Evolutionary conservation across 2,888 invertebrate genomes (phyloP).

Genomic region (Trisateles emortualis): DNA sequence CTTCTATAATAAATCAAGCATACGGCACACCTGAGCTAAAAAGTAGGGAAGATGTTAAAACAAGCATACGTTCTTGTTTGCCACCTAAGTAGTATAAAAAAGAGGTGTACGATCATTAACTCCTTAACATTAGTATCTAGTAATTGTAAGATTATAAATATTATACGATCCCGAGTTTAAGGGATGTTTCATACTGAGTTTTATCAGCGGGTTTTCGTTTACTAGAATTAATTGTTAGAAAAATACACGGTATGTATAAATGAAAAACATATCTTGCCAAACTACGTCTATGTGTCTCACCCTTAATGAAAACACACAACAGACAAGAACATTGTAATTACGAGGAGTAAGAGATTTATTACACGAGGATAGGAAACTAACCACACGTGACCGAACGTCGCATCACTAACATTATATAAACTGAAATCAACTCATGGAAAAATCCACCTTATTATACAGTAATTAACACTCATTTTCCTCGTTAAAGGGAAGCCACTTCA

Average conservation of each 20-base stretch:
- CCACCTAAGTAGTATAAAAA: no score
- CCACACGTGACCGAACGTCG: slow-evolving; percentile 76
- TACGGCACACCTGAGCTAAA: no score
- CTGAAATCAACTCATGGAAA: slow-evolving; percentile 62
- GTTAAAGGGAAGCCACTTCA: slow-evolving; percentile 54
- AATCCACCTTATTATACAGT: slow-evolving; percentile 67
- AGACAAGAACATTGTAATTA: slow-evolving; percentile 86
- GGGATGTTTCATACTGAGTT: no score
- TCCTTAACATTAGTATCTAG: no score
- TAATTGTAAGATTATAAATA: no score
- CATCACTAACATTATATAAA: slow-evolving; percentile 59
- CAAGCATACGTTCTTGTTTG: no score
- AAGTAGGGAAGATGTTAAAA: no score
- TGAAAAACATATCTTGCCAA: slow-evolving; percentile 42
- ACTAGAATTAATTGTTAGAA: not conserved
- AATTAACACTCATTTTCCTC: slow-evolving; percentile 73
- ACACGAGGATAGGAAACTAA: slow-evolving; percentile 81
- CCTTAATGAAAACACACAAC: slow-evolving; percentile 85
- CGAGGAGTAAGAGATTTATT: slow-evolving; percentile 85
- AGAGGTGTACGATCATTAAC: no score
- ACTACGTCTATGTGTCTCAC: slow-evolving; percentile 59
- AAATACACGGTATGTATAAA: not conserved
- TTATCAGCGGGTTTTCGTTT: not conserved
- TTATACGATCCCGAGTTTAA: no score
- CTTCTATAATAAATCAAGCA: no score